Conservation (phyloP, 2,888 invertebrate species). For the Tinea semifulvella region DNA sequence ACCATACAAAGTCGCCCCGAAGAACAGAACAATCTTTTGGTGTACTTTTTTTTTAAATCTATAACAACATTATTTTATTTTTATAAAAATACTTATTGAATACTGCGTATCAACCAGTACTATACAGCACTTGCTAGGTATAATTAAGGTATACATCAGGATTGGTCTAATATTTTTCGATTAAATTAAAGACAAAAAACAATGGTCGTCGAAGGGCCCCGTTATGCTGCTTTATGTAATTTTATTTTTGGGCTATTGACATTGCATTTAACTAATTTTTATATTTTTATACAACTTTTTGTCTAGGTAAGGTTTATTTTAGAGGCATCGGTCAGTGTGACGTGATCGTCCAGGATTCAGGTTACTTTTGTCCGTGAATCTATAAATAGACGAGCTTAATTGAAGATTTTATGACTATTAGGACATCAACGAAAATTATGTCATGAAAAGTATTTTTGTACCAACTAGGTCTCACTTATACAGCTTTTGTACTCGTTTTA, state of each 20-base stretch:
- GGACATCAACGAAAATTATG: slow-evolving; percentile 29
- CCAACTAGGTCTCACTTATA: slow-evolving; percentile 38
- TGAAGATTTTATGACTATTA: slow-evolving; percentile 33
- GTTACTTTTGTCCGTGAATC: slow-evolving; percentile 9
- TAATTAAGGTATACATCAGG: no score
- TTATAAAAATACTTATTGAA: no score
- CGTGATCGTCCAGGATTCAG: slow-evolving; percentile 24
- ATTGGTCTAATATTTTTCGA: no score
- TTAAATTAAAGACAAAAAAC: no score
- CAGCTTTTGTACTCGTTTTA: slow-evolving; percentile 46
- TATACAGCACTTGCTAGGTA: no score
- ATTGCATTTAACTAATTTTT: slow-evolving; percentile 24
- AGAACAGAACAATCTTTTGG: no score
- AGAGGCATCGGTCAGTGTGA: slow-evolving; percentile 38
- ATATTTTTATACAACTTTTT: slow-evolving; percentile 61
- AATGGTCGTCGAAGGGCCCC: slow-evolving; percentile 32
- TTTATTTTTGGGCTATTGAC: slow-evolving; percentile 12
- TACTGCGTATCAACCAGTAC: no score
- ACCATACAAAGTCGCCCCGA: no score
- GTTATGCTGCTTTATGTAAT: slow-evolving; percentile 3
- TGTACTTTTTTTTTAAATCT: no score
- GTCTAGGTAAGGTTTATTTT: slow-evolving; percentile 42
- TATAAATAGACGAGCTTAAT: slow-evolving; percentile 29
- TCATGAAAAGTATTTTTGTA: slow-evolving; percentile 49
- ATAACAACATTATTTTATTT: no score